These are phyloP conservation scores for Ganaspis brasiliensis DNA, from an alignment of 2,888 invertebrate genomes.

Conservation along the genomic window DNA sequence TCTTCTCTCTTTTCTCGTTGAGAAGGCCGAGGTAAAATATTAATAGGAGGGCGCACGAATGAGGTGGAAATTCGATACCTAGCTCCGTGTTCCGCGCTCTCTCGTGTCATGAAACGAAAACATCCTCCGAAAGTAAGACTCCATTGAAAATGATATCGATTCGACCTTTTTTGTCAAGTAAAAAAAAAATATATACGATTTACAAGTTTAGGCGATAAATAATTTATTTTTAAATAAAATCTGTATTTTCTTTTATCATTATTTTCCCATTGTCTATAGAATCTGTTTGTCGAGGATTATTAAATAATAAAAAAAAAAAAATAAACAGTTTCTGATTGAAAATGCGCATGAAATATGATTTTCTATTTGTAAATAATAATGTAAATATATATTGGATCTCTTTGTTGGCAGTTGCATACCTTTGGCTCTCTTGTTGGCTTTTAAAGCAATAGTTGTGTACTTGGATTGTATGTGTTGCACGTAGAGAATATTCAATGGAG, in stretches of 20 bases:
- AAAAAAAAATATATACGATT: too few relatives aligned
- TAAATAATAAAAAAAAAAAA: too few relatives aligned
- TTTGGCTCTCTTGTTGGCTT: conserved; percentile 29
- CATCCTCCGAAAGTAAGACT: conserved; percentile 1
- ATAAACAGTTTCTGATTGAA: background rate
- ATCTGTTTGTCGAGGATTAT: too few relatives aligned
- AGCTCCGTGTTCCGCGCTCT: conserved; percentile 52
- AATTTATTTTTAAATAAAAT: background rate
- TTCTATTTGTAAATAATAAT: background rate
- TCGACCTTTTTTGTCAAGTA: background rate
- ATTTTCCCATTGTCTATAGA: too few relatives aligned
- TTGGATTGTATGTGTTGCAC: conserved; percentile 70
- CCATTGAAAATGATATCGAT: conserved; percentile 32
- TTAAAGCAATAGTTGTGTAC: conserved; percentile 70
- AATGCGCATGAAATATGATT: background rate
- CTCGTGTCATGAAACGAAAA: conserved; percentile 45
- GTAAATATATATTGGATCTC: background rate
- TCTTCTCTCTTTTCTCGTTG: conserved; percentile 34
- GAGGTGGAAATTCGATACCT: conserved; percentile 74
- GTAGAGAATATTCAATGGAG: conserved; percentile 75
- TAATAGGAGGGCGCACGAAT: conserved; percentile 72
- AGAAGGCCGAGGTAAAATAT: conserved; percentile 69
- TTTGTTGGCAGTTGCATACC: background rate
- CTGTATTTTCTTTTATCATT: too few relatives aligned
- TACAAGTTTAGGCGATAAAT: too few relatives aligned